Evolutionary conservation across 2,888 invertebrate genomes (phyloP).

Genomic region (Gasteruption jaculator): DNA sequence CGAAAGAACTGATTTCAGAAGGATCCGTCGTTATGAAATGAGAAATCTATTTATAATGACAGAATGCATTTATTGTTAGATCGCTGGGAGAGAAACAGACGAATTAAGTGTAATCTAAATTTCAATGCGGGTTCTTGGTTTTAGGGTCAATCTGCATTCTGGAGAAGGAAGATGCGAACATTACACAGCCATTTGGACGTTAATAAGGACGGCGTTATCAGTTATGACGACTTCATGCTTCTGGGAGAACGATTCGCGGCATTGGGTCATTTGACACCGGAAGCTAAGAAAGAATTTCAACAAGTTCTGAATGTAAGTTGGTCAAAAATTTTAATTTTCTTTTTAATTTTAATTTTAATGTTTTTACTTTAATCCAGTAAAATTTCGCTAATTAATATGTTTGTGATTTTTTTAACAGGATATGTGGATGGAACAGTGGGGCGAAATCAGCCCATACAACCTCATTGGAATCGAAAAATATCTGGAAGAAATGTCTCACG

Average conservation of each 20-base stretch:
- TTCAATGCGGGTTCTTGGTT: conserved; percentile 24
- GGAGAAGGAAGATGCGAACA: conserved; percentile 82
- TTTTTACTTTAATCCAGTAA: not conserved
- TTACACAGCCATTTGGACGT: conserved; percentile 78
- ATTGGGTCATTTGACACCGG: conserved; percentile 67
- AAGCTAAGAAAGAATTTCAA: conserved; percentile 66
- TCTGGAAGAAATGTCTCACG: conserved; percentile 76
- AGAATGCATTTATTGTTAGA: too few species aligned
- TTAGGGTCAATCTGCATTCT: conserved; percentile 63
- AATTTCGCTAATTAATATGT: conserved; percentile 7
- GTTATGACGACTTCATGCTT: conserved; percentile 75
- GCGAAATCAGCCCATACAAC: conserved; percentile 76
- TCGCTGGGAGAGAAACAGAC: too few species aligned
- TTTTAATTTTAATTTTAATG: conserved; percentile 2
- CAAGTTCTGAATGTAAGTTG: conserved; percentile 63
- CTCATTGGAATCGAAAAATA: conserved; percentile 78
- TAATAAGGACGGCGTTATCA: conserved; percentile 81
- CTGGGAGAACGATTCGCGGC: conserved; percentile 71
- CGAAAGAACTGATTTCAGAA: too few species aligned
- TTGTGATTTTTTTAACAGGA: conserved; percentile 51
- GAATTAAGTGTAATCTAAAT: too few species aligned
- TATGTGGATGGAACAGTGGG: conserved; percentile 82
- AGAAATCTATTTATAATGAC: too few species aligned
- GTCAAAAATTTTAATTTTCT: too few species aligned
- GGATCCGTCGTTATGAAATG: too few species aligned